Conservation (phyloP, 2,888 invertebrate species). For the Pedicia rivosa region DNA sequence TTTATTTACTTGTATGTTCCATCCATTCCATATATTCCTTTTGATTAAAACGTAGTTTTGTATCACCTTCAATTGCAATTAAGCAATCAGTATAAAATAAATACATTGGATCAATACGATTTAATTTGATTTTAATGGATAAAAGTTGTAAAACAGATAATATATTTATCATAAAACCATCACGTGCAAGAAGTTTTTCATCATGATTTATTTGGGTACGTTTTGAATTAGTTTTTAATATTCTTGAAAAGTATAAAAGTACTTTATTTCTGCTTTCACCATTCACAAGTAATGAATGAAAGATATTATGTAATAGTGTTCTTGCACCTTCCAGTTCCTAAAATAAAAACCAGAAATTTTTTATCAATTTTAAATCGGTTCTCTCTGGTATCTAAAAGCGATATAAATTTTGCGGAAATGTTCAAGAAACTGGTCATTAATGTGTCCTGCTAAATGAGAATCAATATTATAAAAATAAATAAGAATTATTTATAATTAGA, state of each 20-base stretch:
- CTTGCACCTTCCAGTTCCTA: slow-evolving; percentile 67
- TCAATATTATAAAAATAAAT: no score
- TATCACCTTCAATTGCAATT: slow-evolving; percentile 59
- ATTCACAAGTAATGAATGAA: slow-evolving; percentile 72
- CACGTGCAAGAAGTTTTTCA: slow-evolving; percentile 72
- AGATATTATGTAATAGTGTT: slow-evolving; percentile 58
- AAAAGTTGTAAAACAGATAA: slow-evolving; percentile 81
- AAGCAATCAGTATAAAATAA: slow-evolving; percentile 68
- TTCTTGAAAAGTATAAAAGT: slow-evolving; percentile 60
- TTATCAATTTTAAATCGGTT: no score
- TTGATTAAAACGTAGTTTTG: slow-evolving; percentile 66
- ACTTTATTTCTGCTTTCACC: slow-evolving; percentile 63
- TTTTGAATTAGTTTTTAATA: slow-evolving; percentile 69
- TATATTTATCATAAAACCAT: slow-evolving; percentile 92
- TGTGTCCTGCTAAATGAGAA: no score
- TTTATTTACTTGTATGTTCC: slow-evolving; percentile 40
- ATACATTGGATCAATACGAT: slow-evolving; percentile 79
- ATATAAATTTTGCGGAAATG: no score
- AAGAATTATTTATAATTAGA: no score
- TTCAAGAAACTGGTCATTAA: no score
- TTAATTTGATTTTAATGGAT: slow-evolving; percentile 75
- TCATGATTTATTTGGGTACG: slow-evolving; percentile 82
- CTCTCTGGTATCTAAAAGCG: no score
- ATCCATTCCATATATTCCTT: slow-evolving; percentile 69
- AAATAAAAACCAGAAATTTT: no score